Evolutionary conservation across 1,140 invertebrate species (phyloP).

Genomic region (Caenorhabditis elegans): WBcel235 BX284604.4:10208001-10208500

Average conservation of each 20-base stretch:
- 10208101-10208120: not conserved
- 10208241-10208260: not conserved
- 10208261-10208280: not conserved
- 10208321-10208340: not conserved
- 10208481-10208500: not conserved
- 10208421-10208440: too few species aligned
- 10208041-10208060: not conserved
- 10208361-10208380: slow-evolving; percentile 1
- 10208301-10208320: not conserved
- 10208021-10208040: not conserved
- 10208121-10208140: not conserved
- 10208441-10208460: too few species aligned
- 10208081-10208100: not conserved
- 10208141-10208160: not conserved
- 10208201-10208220: not conserved
- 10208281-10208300: not conserved
- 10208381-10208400: not conserved
- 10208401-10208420: not conserved
- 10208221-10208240: not conserved
- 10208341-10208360: not conserved
- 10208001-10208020: too few species aligned
- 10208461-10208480: not conserved
- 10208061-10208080: slow-evolving; percentile 10
- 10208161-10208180: not conserved
- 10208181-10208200: not conserved